Base-by-base conservation (phyloP, 2,113 vertebrate genomes). In the Ondatra zibethicus region DNA sequence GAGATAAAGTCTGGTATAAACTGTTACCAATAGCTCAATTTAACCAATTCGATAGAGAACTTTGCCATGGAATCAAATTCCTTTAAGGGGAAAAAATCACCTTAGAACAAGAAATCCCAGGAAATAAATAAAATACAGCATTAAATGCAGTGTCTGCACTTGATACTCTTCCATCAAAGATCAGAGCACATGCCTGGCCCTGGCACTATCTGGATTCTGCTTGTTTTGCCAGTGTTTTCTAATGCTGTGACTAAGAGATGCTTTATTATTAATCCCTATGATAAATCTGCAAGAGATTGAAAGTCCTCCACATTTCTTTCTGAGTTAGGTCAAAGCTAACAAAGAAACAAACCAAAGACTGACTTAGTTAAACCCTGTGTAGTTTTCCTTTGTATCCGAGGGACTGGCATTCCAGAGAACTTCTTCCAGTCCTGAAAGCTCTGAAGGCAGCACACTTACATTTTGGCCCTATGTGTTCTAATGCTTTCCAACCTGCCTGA, bases 321-420 rank as follows among this genome's bases (percentile, higher is more conserved):
- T 95, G 94, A 78, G 93, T 94, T 96, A 94, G 90, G 76, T 96
- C 90, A 96, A 96, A 97, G 93, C 52, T 94, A 93, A 95, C 66
- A 86, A 97, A 61, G 70, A 94, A 96, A 86, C 47, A 78, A 47
- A 93, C 65, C 68, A 50, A 88, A 66, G 90, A 91, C 78, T 91
- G 61, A 45, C 92, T 97, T 92, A 16, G 39, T 95, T 97, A 58
- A n/a, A 50, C 29, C 50, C 39, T 86, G 88, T 89, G 31, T 36
- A 17, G 63, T 70, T 95, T 73, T 96, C 23, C 55, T 93, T 23
- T 92, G 63, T 85, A 50, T 90, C 70, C 82, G 85, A 84, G 80
- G 72, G 90, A 63, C 94, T 89, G 89, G 47, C 11, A 55, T 58
- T 93, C 93, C 47, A 55, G 92, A 91, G 68, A 55, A 92, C 76